Evolutionary conservation across 2,113 vertebrate species (phyloP), one percentile per base, ranked within the genome.

Genomic region (Ondatra zibethicus): DNA sequence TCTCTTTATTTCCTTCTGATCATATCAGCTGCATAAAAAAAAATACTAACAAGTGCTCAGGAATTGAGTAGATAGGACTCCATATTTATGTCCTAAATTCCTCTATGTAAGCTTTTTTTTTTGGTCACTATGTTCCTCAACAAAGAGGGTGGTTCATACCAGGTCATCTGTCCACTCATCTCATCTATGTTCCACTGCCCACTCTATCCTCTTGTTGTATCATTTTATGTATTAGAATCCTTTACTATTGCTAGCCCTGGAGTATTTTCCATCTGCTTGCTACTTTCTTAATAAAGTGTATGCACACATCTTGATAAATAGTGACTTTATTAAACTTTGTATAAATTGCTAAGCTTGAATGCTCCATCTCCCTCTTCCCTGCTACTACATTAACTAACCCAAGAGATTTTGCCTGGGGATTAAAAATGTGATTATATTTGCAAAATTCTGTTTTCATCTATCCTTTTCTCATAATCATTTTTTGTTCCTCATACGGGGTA

Each of bases 371-470:
- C 7, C 11, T 82, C n/a, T 16, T 14, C 23, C 19, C 27, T 47
- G 17, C 27, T 84, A 36, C 36, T 17, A 82, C 12, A 36, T 94
- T 88, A 33, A 82, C 61, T 94, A 75, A 72, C 45, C n/a, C 72
- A 33, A 92, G 8, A 47, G 45, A 84, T 17, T 92, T 70, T 95
- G 33, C 47, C 68, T 96, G 17, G 14, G 39, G 23, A 92, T 92
- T 88, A 52, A 94, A 90, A 72, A 42, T 91, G 8, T 82, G 36
- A 70, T 91, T 92, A 87, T 33, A 47, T 92, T 94, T 91, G 65
- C 50, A 72, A 91, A 97, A 65, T 68, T 31, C 25, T 58, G 63
- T 87, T 92, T 92, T 19, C 19, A 70, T 68, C 29, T 10, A 7
- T 47, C 12, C 47, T n/a, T 90, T 85, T 82, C 75, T 80, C 36